Percentiles rank a stretch among this genome's conserved stretches.
phyloP scores from a whole-genome alignment of 2,888 invertebrate species.

The Nomada ferruginata region DNA sequence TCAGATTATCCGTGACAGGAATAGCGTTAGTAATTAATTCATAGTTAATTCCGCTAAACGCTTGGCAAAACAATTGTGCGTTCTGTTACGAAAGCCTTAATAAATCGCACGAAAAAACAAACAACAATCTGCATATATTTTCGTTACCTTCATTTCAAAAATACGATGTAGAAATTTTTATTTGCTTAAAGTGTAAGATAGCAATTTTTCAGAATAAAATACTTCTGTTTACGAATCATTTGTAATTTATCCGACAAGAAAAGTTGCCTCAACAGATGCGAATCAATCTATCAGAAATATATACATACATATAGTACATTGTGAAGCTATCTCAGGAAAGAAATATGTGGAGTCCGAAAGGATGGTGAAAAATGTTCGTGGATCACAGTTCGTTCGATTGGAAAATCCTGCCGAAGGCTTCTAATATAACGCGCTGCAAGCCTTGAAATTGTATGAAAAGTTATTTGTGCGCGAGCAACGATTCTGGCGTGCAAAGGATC shows the following conservation, averaged over 20 bases:
- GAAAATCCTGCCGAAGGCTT: constrained; percentile 3
- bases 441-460: constrained; percentile 11
- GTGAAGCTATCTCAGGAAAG: neutral
- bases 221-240: too few species aligned
- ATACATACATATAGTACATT: neutral
- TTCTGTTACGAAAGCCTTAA: neutral
- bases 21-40: neutral
- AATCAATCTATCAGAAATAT: neutral
- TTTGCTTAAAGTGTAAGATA: too few species aligned
- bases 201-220: too few species aligned
- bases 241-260: too few species aligned
- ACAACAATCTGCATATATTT: too few species aligned
- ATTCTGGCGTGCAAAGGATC: neutral
- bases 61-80: neutral
- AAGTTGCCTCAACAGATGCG: neutral
- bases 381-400: constrained; percentile 14
- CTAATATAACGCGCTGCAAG: neutral
- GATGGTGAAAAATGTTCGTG: constrained; percentile 19
- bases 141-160: too few species aligned
- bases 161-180: too few species aligned
- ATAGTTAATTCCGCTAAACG: neutral
- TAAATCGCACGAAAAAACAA: too few species aligned
- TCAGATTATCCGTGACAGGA: neutral
- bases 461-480: constrained; percentile 4
- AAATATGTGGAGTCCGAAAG: neutral